Evolutionary conservation across 92 coral and sea anemone species (phyloP), one percentile per base, ranked within the genome.

Genomic region (Hydrozoanthus gracilis): DNA sequence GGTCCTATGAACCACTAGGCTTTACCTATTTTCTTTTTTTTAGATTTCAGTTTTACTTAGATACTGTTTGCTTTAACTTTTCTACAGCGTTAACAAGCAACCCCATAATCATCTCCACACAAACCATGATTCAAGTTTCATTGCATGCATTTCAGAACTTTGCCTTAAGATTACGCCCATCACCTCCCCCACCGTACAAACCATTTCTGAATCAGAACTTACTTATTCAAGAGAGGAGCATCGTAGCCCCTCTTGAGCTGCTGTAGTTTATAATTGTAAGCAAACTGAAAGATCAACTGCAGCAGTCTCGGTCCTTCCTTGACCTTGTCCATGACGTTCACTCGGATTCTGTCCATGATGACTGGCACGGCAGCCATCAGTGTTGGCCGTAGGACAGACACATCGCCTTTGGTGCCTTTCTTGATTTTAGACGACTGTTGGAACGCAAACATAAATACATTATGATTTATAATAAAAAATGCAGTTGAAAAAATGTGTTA

Each of bases 291-390:
- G 82, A 96, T 88, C 8, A 96, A 69, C 83, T 95, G 98, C 15
- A 92, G 93, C 4, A 96, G 94, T 84, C 95, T 89, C 4, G 99
- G 98, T 3, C 98, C 99, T 47, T 96, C 99, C 73, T 87, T 95
- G 77, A 96, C 95, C 73, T 96, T 96, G 51, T 96, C 99, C 95
- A 96, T 90, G 51, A 96, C 99, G 86, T 93, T 93, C 48, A 92
- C 96, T 48, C 98, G 86, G 72, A 96, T 96, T 80, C 99, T 93
- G 84, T 96, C 99, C 99, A 96, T 96, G 73, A 96, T 95, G 15
- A 89, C 98, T 44, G 99, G 99, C 1, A 96, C 99, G 0, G 99
- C 99, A 17, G 97, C 99, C 99, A 96, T 96, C 9, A 96, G 78
- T 27, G 99, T 93, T 15, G 99, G 99, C 50, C 92, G 87, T 64